phyloP scores from a whole-genome alignment of 1,140 invertebrate species.

The Diorhabda carinulata region DNA sequence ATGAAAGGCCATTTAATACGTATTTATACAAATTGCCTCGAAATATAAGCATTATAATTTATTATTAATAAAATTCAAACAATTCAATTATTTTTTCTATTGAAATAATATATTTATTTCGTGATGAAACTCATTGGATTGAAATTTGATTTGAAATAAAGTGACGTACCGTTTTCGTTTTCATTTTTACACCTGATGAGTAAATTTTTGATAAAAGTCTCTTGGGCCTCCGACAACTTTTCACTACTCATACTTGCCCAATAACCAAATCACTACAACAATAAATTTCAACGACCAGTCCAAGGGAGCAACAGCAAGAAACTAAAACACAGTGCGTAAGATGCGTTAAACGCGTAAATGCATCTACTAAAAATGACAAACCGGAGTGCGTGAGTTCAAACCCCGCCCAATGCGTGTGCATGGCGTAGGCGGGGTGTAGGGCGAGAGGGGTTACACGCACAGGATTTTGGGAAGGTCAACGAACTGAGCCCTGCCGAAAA shows the following conservation, averaged over 20 bases:
- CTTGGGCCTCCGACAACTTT: slow-evolving; percentile 28
- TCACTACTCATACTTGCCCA: slow-evolving; percentile 3
- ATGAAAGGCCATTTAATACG: too few species aligned
- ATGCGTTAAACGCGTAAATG: slow-evolving; percentile 15
- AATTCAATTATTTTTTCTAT: too few species aligned
- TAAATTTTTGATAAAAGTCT: slow-evolving; percentile 35
- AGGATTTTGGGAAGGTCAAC: slow-evolving; percentile 38
- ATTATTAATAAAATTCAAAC: too few species aligned
- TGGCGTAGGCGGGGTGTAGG: slow-evolving; percentile 28
- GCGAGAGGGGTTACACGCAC: not conserved
- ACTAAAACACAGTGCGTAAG: slow-evolving; percentile 18
- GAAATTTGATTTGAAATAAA: too few species aligned
- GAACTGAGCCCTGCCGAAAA: slow-evolving; percentile 33
- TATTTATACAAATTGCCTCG: too few species aligned
- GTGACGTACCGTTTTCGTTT: slow-evolving; percentile 32
- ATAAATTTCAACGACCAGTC: slow-evolving; percentile 9
- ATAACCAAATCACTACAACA: not conserved
- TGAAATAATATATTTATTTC: too few species aligned
- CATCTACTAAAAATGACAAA: slow-evolving; percentile 23
- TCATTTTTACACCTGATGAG: slow-evolving; percentile 34
- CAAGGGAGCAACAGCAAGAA: slow-evolving; percentile 19
- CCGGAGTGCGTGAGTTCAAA: slow-evolving; percentile 29
- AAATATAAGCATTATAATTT: too few species aligned
- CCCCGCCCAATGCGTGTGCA: slow-evolving; percentile 45
- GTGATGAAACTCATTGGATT: too few species aligned